Evolutionary conservation across 2,888 invertebrate genomes (phyloP).

Genomic region (Drosophila neonasuta): DNA sequence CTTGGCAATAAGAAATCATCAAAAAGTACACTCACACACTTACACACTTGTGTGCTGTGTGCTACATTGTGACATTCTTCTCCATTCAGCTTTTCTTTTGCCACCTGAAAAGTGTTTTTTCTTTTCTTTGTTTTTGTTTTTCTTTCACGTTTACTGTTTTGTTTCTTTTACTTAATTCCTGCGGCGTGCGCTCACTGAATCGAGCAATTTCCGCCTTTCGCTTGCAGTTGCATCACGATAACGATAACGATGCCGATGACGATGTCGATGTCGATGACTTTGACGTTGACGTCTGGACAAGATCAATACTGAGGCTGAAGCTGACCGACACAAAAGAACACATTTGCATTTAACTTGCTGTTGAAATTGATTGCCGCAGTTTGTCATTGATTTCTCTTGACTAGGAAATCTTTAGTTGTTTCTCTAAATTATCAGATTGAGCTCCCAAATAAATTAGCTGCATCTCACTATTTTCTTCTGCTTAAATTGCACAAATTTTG

Average conservation of each 20-base stretch:
- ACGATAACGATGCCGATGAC: conserved; percentile 19
- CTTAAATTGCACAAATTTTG: too few species aligned
- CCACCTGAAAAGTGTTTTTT: conserved; percentile 1
- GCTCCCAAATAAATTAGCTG: too few species aligned
- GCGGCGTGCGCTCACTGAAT: conserved; percentile 41
- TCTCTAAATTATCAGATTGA: too few species aligned
- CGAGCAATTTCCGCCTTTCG: conserved; percentile 68
- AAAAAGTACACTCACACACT: conserved; percentile 5
- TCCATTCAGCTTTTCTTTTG: conserved; percentile 9
- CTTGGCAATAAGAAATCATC: conserved; percentile 31
- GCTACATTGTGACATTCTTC: conserved; percentile 58
- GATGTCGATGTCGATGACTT: not conserved
- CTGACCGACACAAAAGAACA: not conserved
- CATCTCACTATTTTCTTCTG: too few species aligned
- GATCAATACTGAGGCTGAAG: not conserved
- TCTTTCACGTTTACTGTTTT: not conserved
- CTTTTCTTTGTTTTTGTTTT: conserved; percentile 2
- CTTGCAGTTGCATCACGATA: conserved; percentile 35
- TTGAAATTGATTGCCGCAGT: not conserved
- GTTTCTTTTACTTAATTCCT: conserved; percentile 35
- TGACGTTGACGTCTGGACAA: not conserved
- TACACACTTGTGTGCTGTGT: not conserved
- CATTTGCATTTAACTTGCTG: not conserved
- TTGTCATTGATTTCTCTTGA: not conserved
- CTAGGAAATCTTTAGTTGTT: too few species aligned